A percentile compares a stretch with the other conserved stretches of the same genome.
phyloP scores from a whole-genome alignment of 2,888 invertebrate species.

The Operophtera brumata region DNA sequence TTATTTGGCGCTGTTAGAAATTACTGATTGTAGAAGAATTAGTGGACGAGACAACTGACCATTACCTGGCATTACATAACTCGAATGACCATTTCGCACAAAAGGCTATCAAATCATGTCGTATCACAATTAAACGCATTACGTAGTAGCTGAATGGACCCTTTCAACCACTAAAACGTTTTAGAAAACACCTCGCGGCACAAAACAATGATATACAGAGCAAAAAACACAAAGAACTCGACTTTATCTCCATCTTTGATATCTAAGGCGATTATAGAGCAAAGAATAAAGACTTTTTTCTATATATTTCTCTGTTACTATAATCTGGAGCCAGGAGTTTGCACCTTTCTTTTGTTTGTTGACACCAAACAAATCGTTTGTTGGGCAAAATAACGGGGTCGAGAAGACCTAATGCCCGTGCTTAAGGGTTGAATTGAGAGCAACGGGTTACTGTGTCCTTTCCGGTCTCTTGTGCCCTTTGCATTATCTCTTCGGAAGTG shows the following conservation, averaged over 20 bases:
- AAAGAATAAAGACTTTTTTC: constrained; percentile 38
- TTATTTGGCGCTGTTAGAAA: too few species aligned
- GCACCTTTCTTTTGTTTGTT: constrained; percentile 76
- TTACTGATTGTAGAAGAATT: not conserved
- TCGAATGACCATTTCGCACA: constrained; percentile 40
- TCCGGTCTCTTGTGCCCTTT: constrained; percentile 61
- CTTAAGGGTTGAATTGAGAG: constrained; percentile 72
- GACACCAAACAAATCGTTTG: constrained; percentile 79
- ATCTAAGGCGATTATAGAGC: constrained; percentile 72
- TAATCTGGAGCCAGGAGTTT: constrained; percentile 49
- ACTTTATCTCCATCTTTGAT: constrained; percentile 66
- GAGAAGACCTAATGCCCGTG: constrained; percentile 63
- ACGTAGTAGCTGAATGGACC: constrained; percentile 60
- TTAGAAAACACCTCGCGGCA: constrained; percentile 54
- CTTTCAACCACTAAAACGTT: constrained; percentile 69
- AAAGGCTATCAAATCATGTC: constrained; percentile 57
- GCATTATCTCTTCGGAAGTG: constrained; percentile 61
- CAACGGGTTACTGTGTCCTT: constrained; percentile 73
- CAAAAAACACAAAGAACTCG: constrained; percentile 59
- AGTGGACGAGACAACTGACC: constrained; percentile 28
- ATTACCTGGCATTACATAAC: constrained; percentile 32
- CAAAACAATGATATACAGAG: constrained; percentile 47
- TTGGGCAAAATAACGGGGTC: constrained; percentile 62
- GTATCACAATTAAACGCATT: constrained; percentile 54
- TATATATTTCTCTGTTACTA: constrained; percentile 25